Base-by-base conservation (phyloP, 2,888 invertebrate species). In the Labia minor region DNA sequence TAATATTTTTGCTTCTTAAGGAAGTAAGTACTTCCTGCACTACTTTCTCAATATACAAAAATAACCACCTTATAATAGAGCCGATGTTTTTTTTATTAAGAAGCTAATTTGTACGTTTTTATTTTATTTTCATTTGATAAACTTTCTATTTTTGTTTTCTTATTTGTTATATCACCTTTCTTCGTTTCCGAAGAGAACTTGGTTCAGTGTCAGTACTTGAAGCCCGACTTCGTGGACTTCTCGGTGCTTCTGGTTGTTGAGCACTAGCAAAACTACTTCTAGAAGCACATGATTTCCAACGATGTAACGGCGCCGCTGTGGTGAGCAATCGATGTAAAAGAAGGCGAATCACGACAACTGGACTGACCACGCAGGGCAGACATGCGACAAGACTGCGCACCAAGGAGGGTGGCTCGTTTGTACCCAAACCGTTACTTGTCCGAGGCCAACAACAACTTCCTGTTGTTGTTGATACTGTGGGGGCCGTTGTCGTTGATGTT, bases 271-370 rank as follows among this genome's bases (percentile, higher is more conserved):
- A 81, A 72, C 72, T 80, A 72, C 74, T 81, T 72, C 80, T 74
- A 61, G 77, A 76, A 69, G 77, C 76, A 70, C 78, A 77, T 69
- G 75, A 76, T 72, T 78, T 78, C 75, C 76, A 78, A 73, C 77
- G 78, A 76, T 75, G 74, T 67, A 82, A 75, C 37, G 73, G 74
- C 37, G 81, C 77, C 66, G 79, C 75, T 67, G 81, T 80, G 63
- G 81, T 81, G 67, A 83, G 79, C 68, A 83, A 76, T 67, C 82
- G 78, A 73, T 83, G 83, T 68, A 81, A 79, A 26, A 83, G 76
- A 63, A 83, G 76, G 19, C 83, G 76, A 61, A 83, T 74, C 49
- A 83, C 75, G 65, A 83, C 80, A 37, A 83, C 77, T 1, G 83
- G 83, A 73, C 81, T 81, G 65, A 83, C 77, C 10, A 82, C 77